Conservation (phyloP, 2,113 vertebrate species). For the Alces alces region DNA sequence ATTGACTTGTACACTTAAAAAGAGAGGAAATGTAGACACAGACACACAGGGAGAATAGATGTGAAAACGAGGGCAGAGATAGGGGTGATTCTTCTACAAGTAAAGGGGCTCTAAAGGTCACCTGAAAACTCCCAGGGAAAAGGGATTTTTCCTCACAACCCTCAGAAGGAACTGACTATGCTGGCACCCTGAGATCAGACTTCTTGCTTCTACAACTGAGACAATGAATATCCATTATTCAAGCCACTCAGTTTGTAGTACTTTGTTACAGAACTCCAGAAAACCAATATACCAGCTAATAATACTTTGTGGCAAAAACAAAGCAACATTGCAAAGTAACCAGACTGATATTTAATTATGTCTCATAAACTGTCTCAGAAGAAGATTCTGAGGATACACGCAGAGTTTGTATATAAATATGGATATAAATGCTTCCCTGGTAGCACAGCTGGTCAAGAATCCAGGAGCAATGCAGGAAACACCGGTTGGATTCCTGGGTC, state of each 20-base stretch:
- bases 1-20: neutral
- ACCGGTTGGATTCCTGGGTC: rapidly evolving
- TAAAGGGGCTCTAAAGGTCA: neutral
- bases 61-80: neutral
- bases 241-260: neutral
- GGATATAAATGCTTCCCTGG: neutral
- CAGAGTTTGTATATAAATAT: neutral
- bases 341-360: neutral
- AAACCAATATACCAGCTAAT: neutral
- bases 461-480: neutral
- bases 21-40: neutral
- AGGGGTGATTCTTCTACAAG: neutral
- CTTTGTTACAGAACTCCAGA: neutral
- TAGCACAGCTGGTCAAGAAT: neutral
- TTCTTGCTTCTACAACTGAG: neutral
- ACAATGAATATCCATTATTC: neutral
- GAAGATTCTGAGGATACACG: neutral
- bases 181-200: neutral
- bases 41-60: neutral
- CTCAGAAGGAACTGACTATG: neutral
- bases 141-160: rapidly evolving
- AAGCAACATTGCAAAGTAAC: neutral
- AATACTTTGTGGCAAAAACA: neutral
- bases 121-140: rapidly evolving
- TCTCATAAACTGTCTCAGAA: neutral